Percentiles rank a stretch among this genome's conserved stretches.
Evolutionary conservation across 2,113 vertebrate genomes (phyloP).

Genomic region (Mixornis gularis): DNA sequence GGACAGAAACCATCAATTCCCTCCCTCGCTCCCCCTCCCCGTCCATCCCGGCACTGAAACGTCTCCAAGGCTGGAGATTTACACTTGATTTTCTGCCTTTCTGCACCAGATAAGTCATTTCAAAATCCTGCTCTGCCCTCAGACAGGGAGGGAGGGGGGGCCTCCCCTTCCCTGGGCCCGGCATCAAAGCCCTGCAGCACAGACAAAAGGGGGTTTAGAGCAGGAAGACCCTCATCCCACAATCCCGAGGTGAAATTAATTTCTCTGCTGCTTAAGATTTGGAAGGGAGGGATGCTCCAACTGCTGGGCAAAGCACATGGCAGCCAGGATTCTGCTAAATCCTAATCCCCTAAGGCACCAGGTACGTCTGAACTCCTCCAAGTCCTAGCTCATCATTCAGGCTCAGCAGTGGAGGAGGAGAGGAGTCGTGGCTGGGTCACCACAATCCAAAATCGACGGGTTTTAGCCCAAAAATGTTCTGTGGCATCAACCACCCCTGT

Average conservation of each 20-base stretch:
- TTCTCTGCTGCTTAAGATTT: not conserved
- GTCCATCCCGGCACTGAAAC: rapidly evolving
- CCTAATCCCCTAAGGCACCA: not conserved
- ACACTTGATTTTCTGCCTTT: constrained; percentile 43
- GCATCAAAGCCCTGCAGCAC: not conserved
- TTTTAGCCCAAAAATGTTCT: not conserved
- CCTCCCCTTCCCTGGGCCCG: not conserved
- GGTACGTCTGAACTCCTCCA: not conserved
- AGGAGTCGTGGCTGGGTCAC: not conserved
- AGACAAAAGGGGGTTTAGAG: constrained; percentile 38
- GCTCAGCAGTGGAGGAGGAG: not conserved
- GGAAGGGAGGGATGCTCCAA: not conserved
- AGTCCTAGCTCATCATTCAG: not conserved
- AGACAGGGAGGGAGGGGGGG: not conserved
- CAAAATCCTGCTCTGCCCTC: not conserved
- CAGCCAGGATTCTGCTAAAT: not conserved
- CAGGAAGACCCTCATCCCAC: not conserved
- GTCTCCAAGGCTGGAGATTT: not conserved
- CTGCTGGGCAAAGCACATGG: not conserved
- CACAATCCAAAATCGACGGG: rapidly evolving
- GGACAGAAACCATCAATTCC: not conserved
- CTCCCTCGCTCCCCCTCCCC: not conserved
- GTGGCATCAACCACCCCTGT: too few relatives aligned
- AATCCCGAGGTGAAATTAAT: not conserved
- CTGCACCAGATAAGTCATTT: not conserved